These are phyloP conservation scores for Microvelia longipes DNA, from an alignment of 1,140 invertebrate genomes.

Conservation along the genomic window DNA sequence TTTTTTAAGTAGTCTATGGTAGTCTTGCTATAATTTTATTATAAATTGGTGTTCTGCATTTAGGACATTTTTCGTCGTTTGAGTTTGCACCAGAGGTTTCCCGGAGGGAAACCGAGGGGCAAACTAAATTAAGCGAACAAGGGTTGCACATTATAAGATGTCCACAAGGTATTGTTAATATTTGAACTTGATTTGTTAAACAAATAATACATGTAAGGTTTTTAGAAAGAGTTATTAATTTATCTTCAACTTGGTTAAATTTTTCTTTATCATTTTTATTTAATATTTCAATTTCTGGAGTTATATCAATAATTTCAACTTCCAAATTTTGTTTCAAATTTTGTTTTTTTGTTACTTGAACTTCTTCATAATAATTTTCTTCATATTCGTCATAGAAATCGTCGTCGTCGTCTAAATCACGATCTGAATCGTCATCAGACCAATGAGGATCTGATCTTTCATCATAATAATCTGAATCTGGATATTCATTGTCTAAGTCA, in stretches of 20 bases:
- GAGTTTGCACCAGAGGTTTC: not conserved
- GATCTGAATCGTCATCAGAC: not conserved
- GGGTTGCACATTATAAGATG: not conserved
- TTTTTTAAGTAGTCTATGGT: not conserved
- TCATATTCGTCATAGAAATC: not conserved
- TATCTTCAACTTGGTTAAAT: not conserved
- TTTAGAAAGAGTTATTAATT: not conserved
- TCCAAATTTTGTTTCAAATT: not conserved
- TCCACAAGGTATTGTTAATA: not conserved
- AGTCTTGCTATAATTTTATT: not conserved
- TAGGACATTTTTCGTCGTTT: not conserved
- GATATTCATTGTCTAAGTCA: not conserved
- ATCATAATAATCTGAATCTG: not conserved
- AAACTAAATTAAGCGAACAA: not conserved
- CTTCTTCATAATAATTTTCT: not conserved
- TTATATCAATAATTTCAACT: not conserved
- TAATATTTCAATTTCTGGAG: not conserved
- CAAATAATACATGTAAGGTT: not conserved
- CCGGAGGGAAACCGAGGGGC: not conserved
- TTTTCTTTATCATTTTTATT: not conserved
- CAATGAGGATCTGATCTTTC: not conserved
- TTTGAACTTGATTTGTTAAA: not conserved
- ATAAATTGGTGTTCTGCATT: not conserved
- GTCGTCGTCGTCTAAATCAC: not conserved
- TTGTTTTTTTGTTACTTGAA: not conserved